Base-by-base conservation (phyloP, 2,888 invertebrate genomes). In the Candidula unifasciata region DNA sequence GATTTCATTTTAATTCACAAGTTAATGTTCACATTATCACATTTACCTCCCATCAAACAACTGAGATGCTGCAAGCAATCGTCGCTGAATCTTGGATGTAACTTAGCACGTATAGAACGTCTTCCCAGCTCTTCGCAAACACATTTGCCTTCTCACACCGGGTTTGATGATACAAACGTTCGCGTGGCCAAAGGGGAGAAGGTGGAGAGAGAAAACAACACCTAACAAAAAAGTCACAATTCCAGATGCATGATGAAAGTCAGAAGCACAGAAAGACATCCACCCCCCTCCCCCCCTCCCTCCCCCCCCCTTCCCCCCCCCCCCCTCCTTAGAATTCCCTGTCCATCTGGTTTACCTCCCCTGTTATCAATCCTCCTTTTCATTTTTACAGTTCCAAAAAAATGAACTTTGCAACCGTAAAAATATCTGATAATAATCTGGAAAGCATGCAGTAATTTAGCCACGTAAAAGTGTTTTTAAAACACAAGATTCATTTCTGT, bases 211-310 rank as follows among this genome's bases (percentile, higher is more conserved):
- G 30, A 57, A 76, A 57, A 27, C 2, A 2, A 30, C 57, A 76
- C 10, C 44, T 44, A 44, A 57, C 27, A 10, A 13, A 10, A 3
- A 37, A 30, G 21, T 18, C 35, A 35, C 60, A 78, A 68, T 66
- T 52, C 66, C 52, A 79, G 79, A 64, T 66, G 68, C 27, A 27
- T 52, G 79, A 79, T 52, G 79, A 79, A 66, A 79, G 79, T 44
- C 66, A 5, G 30, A 6, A n/a, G 24, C 35, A 33, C 1, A 27
- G 27, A 3, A 44, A 2, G 44, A 3, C 21, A 27, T 68, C n/a
- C 18, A n/a, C n/a, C n/a, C n/a, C n/a, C n/a, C n/a, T n/a, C n/a
- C n/a, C 35, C 54, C 37, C 2, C 13, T n/a, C n/a, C n/a, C n/a
- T n/a, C n/a, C n/a, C n/a, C 13, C 44, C 13, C 8, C 13, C 13